Evolutionary conservation across 2,888 invertebrate genomes (phyloP), one percentile per base, ranked within the genome.

Genomic region (Pristionchus mayeri): DNA sequence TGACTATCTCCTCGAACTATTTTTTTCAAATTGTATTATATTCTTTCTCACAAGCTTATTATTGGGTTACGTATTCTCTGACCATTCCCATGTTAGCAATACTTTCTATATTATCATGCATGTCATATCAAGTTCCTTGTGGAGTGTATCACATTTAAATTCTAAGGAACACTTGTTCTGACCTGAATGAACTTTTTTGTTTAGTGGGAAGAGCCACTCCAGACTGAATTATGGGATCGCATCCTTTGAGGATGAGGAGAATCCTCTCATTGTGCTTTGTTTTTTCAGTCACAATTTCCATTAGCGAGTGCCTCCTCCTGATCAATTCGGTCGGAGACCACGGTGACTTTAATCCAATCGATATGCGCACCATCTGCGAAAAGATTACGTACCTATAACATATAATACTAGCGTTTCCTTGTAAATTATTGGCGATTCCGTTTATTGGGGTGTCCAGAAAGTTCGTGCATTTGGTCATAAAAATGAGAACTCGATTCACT

Each of bases 111-210:
- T n/a, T n/a, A n/a, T n/a, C n/a, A n/a, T n/a, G n/a, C n/a, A n/a
- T n/a, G n/a, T n/a, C n/a, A n/a, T n/a, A n/a, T n/a, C n/a, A n/a
- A n/a, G n/a, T n/a, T n/a, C n/a, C n/a, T n/a, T n/a, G n/a, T n/a
- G n/a, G n/a, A n/a, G n/a, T n/a, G n/a, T n/a, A n/a, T n/a, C n/a
- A 57, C 27, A n/a, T 57, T 24, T 57, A 11, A n/a, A 48, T 48
- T 48, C 16, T 4, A 30, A 11, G n/a, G n/a, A n/a, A n/a, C n/a
- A n/a, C n/a, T n/a, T n/a, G 21, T 21, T 30, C 78, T 6, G 7
- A 67, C 67, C 67, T 67, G 34, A 67, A 67, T 16, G 16, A 67
- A 21, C 67, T 67, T 21, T 67, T 67, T 21, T 67, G 67, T 21
- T 34, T 67, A 4, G 67, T 67, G 34, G 67, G 67, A n/a, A 67